Base-by-base conservation (phyloP, 2,797 vertebrate genomes). In the Hafferia zeledoni region DNA sequence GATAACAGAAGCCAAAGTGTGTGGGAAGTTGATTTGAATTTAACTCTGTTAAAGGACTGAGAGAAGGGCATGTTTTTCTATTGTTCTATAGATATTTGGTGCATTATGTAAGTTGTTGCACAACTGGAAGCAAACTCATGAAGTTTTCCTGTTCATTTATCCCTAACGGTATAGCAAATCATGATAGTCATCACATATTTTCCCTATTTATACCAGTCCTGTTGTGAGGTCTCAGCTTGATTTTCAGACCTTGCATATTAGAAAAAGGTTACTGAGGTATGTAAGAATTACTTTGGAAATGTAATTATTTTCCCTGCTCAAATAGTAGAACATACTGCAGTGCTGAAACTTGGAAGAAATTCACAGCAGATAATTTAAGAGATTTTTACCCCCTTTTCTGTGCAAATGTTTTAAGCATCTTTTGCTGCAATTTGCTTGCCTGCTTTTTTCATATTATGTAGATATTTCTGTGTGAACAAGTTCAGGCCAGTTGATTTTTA, bases 241-340 rank as follows among this genome's bases (percentile, higher is more conserved):
- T 95, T 97, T 97, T 87, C 93, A 97, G 94, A 96, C 89, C 80
- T 78, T 72, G 80, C 86, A 95, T 95, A 94, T 97, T 96, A 96
- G 87, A 89, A 78, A 76, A 90, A 96, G 89, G 67, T 96, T 96
- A 94, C 77, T 93, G 93, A 95, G 95, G 90, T 96, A 94, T 94
- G 49, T 76, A 90, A 94, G 95, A 97, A 96, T 96, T 96, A 93
- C 89, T 95, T 91, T 78, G 59, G 78, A 95, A 97, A 92, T 94
- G 91, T 96, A 97, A 95, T 97, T 96, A 92, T 94, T 98, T 97
- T 95, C 94, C 65, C 83, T 88, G 78, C 87, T 96, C 93, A 91
- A 96, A 94, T 28, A 85, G 89, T 83, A 87, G 44, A 80, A 87
- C n/a, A 44, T 6, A 4, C 72, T 69, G 67, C 82, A 94, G 88